phyloP scores from a whole-genome alignment of 1,140 invertebrate genomes.

The Lordiphosa collinella region DNA sequence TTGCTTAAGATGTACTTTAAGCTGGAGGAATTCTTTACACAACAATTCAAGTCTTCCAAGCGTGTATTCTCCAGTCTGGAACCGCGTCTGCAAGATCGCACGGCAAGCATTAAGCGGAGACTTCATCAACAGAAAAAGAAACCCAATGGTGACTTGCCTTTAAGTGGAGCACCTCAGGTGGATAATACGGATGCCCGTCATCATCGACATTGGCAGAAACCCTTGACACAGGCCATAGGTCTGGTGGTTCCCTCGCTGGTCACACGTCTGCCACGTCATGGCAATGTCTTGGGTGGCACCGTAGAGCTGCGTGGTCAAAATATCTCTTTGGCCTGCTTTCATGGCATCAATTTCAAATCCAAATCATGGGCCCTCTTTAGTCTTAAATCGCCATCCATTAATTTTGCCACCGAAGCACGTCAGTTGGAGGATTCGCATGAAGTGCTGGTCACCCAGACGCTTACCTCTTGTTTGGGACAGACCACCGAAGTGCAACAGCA shows the following conservation, averaged over 20 bases:
- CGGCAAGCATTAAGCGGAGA: conserved; percentile 81
- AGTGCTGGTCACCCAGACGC: conserved; percentile 89
- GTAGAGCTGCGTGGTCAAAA: conserved; percentile 94
- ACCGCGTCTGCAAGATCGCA: conserved; percentile 80
- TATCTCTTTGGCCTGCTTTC: conserved; percentile 97
- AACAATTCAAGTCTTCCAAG: conserved; percentile 96
- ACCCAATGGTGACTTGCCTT: conserved; percentile 67
- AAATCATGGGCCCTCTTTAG: conserved; percentile 98
- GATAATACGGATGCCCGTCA: conserved; percentile 85
- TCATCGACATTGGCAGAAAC: conserved; percentile 94
- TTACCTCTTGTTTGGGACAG: conserved; percentile 93
- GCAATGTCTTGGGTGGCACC: conserved; percentile 95
- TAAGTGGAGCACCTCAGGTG: conserved; percentile 1
- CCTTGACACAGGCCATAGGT: conserved; percentile 83
- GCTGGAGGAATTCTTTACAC: conserved; percentile 97
- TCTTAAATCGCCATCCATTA: conserved; percentile 95
- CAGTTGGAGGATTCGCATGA: conserved; percentile 82
- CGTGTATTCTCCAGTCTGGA: conserved; percentile 91
- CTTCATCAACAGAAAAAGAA: conserved; percentile 63
- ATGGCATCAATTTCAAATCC: conserved; percentile 96
- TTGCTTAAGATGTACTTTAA: conserved; percentile 97
- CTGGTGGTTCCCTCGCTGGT: conserved; percentile 87
- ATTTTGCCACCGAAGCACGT: conserved; percentile 96
- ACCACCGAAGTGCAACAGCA: conserved; percentile 84
- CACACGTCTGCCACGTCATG: conserved; percentile 85